Conservation (phyloP, 2,113 vertebrate species). For the Empidonax alnorum region DNA sequence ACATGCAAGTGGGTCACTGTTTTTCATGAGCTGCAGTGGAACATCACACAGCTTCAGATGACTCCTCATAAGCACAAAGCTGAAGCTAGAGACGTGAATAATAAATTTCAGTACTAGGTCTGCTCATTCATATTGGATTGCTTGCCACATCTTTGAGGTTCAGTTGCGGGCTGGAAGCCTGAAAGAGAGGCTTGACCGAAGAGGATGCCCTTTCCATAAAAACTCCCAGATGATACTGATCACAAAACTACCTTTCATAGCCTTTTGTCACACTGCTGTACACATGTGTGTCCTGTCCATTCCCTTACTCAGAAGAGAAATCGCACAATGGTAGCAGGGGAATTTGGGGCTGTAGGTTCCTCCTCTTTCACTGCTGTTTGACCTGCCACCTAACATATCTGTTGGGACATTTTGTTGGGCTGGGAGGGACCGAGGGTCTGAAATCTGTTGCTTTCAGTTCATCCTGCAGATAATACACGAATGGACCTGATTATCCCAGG, state of each 20-base stretch:
- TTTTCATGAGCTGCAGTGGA: neutral
- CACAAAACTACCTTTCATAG: neutral
- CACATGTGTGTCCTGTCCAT: accelerated
- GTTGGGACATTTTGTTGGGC: neutral
- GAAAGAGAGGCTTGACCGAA: neutral
- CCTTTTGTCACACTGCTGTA: neutral
- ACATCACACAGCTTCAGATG: neutral
- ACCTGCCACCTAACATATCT: neutral
- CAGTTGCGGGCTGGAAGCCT: neutral
- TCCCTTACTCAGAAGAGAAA: neutral
- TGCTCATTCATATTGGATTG: neutral
- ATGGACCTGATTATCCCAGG: conserved; percentile 96
- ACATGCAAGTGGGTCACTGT: neutral
- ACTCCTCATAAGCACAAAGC: neutral
- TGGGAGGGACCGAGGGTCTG: neutral
- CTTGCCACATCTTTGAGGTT: neutral
- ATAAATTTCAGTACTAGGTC: neutral
- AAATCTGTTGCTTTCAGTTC: conserved; percentile 77
- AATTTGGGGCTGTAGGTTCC: neutral
- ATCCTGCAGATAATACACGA: conserved; percentile 90
- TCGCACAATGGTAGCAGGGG: neutral
- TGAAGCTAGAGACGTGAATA: neutral
- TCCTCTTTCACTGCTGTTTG: neutral
- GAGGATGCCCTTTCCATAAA: neutral
- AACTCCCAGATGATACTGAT: neutral